Base-by-base conservation (phyloP, 1,140 invertebrate genomes). In the Portunus trituberculatus region DNA sequence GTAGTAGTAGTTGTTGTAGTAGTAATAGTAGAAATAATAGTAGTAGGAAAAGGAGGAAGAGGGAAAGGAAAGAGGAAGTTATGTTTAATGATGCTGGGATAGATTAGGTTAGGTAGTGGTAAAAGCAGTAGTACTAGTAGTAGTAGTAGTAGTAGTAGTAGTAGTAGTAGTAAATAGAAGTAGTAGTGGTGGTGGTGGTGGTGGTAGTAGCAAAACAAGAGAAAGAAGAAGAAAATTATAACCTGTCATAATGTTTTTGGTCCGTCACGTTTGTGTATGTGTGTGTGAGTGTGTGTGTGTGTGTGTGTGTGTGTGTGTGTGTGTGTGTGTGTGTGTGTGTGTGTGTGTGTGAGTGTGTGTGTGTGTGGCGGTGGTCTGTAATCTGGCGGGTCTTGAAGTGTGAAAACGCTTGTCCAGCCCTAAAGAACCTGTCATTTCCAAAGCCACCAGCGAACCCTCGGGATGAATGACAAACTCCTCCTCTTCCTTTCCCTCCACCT, bases 371-470 rank as follows among this genome's bases (percentile, higher is more conserved):
- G 29, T 7, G 87, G 88, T 31, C 87, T 94, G 32, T 94, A 94
- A 94, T 94, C 67, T 90, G 32, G 29, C 87, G 52, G 93, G 46
- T 87, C 82, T 48, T 52, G 87, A 94, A 87, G 93, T 94, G 93
- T 94, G 93, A 94, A 94, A 94, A 94, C 76, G 93, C 93, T 94
- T 94, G 93, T 94, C 52, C 76, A 28, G 52, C 32, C 16, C 45
- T 28, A 29, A 46, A 29, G 45, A 94, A 31, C 87, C 59, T 82
- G 59, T 90, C 52, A 94, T 94, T 94, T 94, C 29, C 93, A 28
- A 31, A 45, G 87, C 87, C 86, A 46, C 29, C 82, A 48, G 28
- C 92, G 25, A 52, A 82, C 20, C 7, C 16, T 39, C 12, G 39
- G 39, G 39, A 39, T 39, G 39, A 39, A 39, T 39, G 39, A 39